Conservation (phyloP, 1,140 invertebrate species). For the Caenorhabditis latens region DNA sequence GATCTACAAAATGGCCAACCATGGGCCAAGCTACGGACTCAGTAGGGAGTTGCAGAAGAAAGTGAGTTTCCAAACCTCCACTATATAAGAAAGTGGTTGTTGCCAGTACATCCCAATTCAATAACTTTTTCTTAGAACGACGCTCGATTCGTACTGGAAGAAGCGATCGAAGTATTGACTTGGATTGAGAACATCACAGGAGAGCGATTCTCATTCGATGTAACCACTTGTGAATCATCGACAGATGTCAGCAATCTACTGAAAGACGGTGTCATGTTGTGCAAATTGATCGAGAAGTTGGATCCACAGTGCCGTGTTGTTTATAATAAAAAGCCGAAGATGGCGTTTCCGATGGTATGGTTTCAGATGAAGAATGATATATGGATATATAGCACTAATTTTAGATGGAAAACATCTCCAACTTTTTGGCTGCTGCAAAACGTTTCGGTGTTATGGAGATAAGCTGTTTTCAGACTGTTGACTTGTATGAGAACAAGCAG, state of each 20-base stretch:
- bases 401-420: slow-evolving; percentile 83
- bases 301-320: slow-evolving; percentile 66
- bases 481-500: slow-evolving; percentile 83
- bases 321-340: slow-evolving; percentile 72
- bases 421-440: slow-evolving; percentile 82
- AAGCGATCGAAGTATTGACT: slow-evolving; percentile 79
- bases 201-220: slow-evolving; percentile 77
- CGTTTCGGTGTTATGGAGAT: slow-evolving; percentile 81
- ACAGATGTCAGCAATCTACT: slow-evolving; percentile 80
- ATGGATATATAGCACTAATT: slow-evolving; percentile 22
- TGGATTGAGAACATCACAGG: slow-evolving; percentile 80
- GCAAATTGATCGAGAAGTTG: slow-evolving; percentile 76
- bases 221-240: slow-evolving; percentile 78
- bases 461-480: slow-evolving; percentile 83
- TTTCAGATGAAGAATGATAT: neutral
- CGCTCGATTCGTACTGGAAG: slow-evolving; percentile 80
- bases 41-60: slow-evolving; percentile 81
- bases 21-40: slow-evolving; percentile 81
- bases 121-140: slow-evolving; percentile 78
- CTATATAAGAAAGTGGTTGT: neutral
- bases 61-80: slow-evolving; percentile 74
- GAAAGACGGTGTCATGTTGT: slow-evolving; percentile 80
- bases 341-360: slow-evolving; percentile 76
- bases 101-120: too few relatives aligned
- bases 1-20: slow-evolving; percentile 79